A percentile compares a stretch with the other conserved stretches of the same genome.
Conservation (phyloP, 2,113 vertebrate genomes). For the Crotalus helleri region DNA sequence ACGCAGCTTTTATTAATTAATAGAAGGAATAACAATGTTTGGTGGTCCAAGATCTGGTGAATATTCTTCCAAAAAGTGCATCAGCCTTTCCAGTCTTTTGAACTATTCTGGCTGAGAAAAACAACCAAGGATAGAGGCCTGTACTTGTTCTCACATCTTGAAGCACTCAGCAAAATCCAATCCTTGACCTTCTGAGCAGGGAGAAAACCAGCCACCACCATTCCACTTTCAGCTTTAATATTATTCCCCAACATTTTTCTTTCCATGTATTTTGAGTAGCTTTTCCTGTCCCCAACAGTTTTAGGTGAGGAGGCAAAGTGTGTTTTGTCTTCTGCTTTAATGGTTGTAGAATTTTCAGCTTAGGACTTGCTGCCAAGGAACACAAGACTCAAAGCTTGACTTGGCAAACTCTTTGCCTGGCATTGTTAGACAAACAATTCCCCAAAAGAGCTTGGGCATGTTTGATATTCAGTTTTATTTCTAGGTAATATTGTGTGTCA, state of each 20-base stretch:
- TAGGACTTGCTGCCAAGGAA: rapidly evolving
- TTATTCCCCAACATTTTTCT: slow-evolving; percentile 1
- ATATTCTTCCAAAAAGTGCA: not conserved
- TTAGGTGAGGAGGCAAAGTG: slow-evolving; percentile 11
- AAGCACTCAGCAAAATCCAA: not conserved
- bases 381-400: not conserved
- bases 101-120: not conserved
- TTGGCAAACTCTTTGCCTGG: slow-evolving; percentile 6
- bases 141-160: not conserved
- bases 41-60: not conserved
- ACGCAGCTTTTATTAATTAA: not conserved
- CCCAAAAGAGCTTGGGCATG: slow-evolving; percentile 18
- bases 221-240: not conserved
- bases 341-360: rapidly evolving
- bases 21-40: not conserved
- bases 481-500: not conserved
- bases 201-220: not conserved
- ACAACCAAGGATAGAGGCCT: slow-evolving; percentile 35
- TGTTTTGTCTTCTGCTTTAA: not conserved
- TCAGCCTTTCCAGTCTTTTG: not conserved
- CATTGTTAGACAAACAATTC: slow-evolving; percentile 17
- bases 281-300: slow-evolving; percentile 15
- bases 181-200: not conserved
- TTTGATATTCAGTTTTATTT: not conserved
- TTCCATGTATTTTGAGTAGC: slow-evolving; percentile 13